Conservation (phyloP, 2,113 vertebrate genomes). For the Menura novaehollandiae region DNA sequence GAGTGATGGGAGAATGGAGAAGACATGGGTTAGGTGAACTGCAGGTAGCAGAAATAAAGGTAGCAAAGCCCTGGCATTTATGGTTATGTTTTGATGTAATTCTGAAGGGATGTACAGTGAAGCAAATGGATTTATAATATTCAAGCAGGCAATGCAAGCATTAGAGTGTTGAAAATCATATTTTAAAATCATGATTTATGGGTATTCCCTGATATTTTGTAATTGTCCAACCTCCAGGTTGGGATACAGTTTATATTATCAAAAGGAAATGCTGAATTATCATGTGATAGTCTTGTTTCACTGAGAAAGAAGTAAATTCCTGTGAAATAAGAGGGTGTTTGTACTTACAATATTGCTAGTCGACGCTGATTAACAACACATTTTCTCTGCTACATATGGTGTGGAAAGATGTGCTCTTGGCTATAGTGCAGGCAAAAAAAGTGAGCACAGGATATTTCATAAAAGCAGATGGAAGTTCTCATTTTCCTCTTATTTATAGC, state of each 20-base stretch:
- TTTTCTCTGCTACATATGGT: neutral
- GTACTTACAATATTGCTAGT: neutral
- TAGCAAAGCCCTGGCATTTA: neutral
- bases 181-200: neutral
- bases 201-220: neutral
- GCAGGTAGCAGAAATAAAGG: neutral
- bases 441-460: neutral
- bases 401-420: neutral
- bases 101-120: neutral
- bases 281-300: neutral
- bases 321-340: neutral
- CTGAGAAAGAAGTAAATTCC: neutral
- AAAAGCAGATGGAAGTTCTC: conserved; percentile 25
- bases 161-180: neutral
- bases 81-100: neutral
- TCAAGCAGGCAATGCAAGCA: neutral
- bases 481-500: neutral
- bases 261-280: neutral
- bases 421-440: neutral
- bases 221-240: neutral
- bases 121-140: neutral
- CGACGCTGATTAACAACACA: neutral
- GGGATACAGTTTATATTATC: neutral
- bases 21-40: neutral
- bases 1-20: neutral